A percentile compares a stretch with the other conserved stretches of the same genome.
phyloP scores from a whole-genome alignment of 2,113 vertebrate species.

The Brienomyrus longianalis region DNA sequence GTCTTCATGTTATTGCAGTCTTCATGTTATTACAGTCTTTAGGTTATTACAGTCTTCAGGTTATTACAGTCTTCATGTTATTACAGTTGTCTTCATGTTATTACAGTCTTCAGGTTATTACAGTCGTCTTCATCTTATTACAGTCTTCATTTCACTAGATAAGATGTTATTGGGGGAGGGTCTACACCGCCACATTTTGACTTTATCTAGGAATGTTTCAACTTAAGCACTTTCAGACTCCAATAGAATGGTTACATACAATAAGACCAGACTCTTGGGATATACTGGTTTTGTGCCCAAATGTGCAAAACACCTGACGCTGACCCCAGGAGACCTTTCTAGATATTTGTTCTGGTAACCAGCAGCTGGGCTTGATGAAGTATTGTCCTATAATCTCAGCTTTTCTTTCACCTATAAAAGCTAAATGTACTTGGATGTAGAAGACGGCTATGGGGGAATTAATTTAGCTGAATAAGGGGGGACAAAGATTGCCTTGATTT shows the following conservation, averaged over 20 bases:
- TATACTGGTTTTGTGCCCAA: neutral
- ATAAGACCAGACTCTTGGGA: neutral
- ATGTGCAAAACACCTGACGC: neutral
- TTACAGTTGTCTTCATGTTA: too few relatives aligned
- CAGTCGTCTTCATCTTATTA: too few relatives aligned
- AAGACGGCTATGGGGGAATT: neutral
- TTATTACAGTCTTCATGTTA: too few relatives aligned
- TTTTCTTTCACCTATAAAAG: neutral
- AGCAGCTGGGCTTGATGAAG: neutral
- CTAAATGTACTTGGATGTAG: neutral
- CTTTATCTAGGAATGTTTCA: neutral
- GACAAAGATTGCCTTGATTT: neutral
- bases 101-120: too few relatives aligned
- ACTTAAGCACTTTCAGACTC: neutral
- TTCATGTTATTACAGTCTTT: too few relatives aligned
- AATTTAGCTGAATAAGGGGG: slow-evolving; percentile 1
- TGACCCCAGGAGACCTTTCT: neutral
- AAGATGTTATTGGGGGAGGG: neutral
- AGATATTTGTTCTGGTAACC: neutral
- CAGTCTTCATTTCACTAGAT: neutral
- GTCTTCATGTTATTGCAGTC: too few relatives aligned
- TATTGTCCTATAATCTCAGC: slow-evolving; percentile 12
- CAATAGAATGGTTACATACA: neutral
- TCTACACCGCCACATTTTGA: neutral
- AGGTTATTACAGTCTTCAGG: too few relatives aligned